Evolutionary conservation across 2,797 vertebrate species (phyloP), one percentile per base, ranked within the genome.

Genomic region (Thalassophryne amazonica): DNA sequence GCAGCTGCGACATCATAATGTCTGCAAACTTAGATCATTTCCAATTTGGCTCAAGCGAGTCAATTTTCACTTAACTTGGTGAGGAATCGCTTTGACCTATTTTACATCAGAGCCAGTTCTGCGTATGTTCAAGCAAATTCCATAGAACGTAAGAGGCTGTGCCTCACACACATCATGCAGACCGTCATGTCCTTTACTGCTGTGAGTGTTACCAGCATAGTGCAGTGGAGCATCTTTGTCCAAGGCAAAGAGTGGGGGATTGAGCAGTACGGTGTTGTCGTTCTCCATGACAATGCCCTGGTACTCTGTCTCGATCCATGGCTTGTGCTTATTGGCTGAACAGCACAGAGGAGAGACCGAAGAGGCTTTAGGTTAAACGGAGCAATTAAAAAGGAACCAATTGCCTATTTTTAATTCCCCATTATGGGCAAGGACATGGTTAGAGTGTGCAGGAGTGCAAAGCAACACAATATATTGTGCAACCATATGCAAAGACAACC

Each of bases 281-380:
- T 98, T 98, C 92, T 99, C 97, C 97, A 98, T 99, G 66, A 99
- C 90, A n/a, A 99, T 98, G 76, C 97, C 97, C 84, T 99, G 97
- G 78, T 99, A 99, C 76, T 98, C 96, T 0, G 96, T 96, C 83
- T 98, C 97, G 37, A 99, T 98, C 97, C 97, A 99, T 78, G 97
- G 97, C 81, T 98, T 98, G 89, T 99, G 97, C 86, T 98, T 98
- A 91, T 99, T 99, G 81, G 95, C 97, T 99, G 87, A 70, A 59
- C 21, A 33, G 59, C 61, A 66, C 52, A 76, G 61, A 61, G 55
- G 76, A 42, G 47, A 65, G 51, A 74, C 43, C 62, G 7, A 47
- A 62, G 48, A 77, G 69, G 73, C 49, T 74, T 70, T 71, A 75
- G 80, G 83, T 89, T 80, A 86, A 80, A 88, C 46, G 50, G 74